Evolutionary conservation across 2,113 vertebrate species (phyloP).

Genomic region (Aptenodytes patagonicus): DNA sequence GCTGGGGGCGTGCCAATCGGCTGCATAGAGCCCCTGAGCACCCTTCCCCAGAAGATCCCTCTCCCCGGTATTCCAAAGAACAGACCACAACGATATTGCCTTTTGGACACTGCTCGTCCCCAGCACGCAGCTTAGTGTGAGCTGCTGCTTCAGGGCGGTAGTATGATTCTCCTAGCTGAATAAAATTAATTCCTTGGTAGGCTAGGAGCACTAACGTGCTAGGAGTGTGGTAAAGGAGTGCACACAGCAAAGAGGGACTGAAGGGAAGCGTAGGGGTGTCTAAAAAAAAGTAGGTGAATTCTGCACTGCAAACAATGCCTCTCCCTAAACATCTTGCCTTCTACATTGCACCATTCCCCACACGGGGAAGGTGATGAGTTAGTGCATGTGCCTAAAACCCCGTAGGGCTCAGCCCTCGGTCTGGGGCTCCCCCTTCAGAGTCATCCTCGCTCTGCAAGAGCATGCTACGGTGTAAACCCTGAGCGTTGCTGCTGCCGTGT

Average conservation of each 20-base stretch:
- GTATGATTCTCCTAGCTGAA: background rate
- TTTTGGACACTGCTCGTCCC: background rate
- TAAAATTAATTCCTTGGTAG: background rate
- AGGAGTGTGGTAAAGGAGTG: background rate
- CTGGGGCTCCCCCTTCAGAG: background rate
- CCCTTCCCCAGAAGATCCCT: too few relatives aligned
- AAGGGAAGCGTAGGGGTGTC: background rate
- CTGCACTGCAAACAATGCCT: background rate
- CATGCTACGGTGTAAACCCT: too few relatives aligned
- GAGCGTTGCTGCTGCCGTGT: background rate
- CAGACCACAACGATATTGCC: background rate
- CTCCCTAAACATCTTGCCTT: too few relatives aligned
- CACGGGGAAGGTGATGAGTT: background rate
- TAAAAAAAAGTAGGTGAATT: background rate
- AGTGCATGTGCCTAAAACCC: background rate
- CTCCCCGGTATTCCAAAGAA: background rate
- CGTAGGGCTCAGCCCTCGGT: background rate
- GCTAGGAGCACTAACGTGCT: background rate
- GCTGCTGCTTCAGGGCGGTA: background rate
- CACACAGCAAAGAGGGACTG: background rate
- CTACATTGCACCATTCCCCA: background rate
- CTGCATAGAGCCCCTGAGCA: too few relatives aligned
- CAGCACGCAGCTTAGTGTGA: background rate
- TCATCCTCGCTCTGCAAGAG: background rate
- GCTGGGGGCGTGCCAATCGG: accelerated